Evolutionary conservation across 64 coral and sea anemone species (phyloP).

Genomic region (Montipora foliosa): DNA sequence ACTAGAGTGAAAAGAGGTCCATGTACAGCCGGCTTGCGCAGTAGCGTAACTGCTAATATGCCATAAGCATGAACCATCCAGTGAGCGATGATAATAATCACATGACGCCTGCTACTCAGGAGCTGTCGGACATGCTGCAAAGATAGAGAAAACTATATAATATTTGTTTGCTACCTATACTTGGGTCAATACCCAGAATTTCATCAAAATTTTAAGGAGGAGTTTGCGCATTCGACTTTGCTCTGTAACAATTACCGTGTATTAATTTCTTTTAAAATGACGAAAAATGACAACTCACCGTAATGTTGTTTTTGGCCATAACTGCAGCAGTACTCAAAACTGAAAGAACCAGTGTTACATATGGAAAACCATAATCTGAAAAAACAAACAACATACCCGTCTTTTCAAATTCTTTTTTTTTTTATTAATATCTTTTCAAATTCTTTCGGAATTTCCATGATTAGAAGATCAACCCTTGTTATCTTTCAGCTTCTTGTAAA

Average conservation of each 20-base stretch:
- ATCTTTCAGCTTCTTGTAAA: no score
- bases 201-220: no score
- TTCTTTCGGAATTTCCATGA: background rate
- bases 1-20: slow-evolving; percentile 95
- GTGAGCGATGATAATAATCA: slow-evolving; percentile 80
- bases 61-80: slow-evolving; percentile 91
- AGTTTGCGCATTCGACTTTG: no score
- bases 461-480: no score
- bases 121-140: slow-evolving; percentile 79
- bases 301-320: slow-evolving; percentile 92
- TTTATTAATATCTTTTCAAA: background rate
- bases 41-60: slow-evolving; percentile 83
- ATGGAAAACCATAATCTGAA: slow-evolving; percentile 96
- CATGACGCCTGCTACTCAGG: slow-evolving; percentile 75
- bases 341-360: slow-evolving; percentile 76
- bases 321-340: slow-evolving; percentile 89
- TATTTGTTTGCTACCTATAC: no score
- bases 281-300: slow-evolving; percentile 36
- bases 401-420: background rate
- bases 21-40: slow-evolving; percentile 75
- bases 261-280: background rate
- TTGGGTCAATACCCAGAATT: no score
- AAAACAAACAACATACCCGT: background rate
- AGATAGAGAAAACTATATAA: background rate
- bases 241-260: no score